A percentile compares a stretch with the other conserved stretches of the same genome.
These are phyloP conservation scores for Atrina japonica DNA, from an alignment of 2,888 invertebrate genomes.

Conservation along the genomic window DNA sequence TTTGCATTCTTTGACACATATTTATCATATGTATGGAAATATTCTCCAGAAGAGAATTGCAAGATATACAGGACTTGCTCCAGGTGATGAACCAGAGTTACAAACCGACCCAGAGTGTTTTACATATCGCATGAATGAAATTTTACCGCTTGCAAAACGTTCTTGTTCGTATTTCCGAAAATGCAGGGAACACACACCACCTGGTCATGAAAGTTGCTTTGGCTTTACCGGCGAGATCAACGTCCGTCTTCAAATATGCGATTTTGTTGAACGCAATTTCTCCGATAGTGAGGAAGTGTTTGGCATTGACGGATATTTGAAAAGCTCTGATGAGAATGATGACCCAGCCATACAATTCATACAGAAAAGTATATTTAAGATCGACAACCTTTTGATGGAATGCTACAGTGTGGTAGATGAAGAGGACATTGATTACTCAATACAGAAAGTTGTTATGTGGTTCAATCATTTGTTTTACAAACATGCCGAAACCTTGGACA, in stretches of 20 bases:
- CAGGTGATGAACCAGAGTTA: conserved; percentile 24
- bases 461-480: conserved; percentile 44
- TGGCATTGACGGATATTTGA: conserved; percentile 15
- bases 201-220: conserved; percentile 36
- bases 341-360: conserved; percentile 33
- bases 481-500: conserved; percentile 19
- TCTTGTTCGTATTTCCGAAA: conserved; percentile 42
- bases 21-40: conserved; percentile 58
- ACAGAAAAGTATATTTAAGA: conserved; percentile 26
- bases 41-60: conserved; percentile 36
- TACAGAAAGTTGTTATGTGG: conserved; percentile 33
- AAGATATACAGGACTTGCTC: conserved; percentile 33
- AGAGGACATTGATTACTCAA: conserved; percentile 34
- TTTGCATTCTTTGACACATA: conserved; percentile 45
- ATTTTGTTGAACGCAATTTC: conserved; percentile 32
- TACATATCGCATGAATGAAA: conserved; percentile 7
- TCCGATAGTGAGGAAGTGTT: background rate
- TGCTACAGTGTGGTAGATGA: conserved; percentile 44
- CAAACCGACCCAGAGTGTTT: conserved; percentile 11
- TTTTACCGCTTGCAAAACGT: conserved; percentile 28
- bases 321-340: conserved; percentile 4
- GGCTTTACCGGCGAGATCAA: conserved; percentile 45
- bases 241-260: conserved; percentile 45
- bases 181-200: conserved; percentile 37
- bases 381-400: conserved; percentile 47